Evolutionary conservation across 2,888 invertebrate species (phyloP), one percentile per base, ranked within the genome.

Genomic region (Rhingia rostrata): DNA sequence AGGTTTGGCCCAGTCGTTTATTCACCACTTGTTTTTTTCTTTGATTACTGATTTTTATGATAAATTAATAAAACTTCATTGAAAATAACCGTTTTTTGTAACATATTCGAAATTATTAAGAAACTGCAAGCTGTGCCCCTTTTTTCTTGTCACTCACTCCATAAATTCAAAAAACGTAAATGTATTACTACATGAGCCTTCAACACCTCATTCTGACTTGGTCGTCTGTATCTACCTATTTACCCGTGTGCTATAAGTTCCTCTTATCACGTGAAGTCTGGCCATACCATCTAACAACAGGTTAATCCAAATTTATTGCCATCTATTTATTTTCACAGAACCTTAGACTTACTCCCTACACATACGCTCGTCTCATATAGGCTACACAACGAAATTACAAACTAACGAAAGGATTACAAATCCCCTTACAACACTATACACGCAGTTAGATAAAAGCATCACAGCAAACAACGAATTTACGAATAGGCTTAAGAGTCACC

Each of bases 301-400:
- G 53, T 70, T 82, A 77, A 82, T 75, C 75, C 53, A 41, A 53
- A 82, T 82, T 82, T 82, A 82, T 82, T 66, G 70, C 47, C 35
- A 30, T 10, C 49, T 64, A 82, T 70, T 64, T 82, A 54, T 82
- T 82, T 66, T 69, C 69, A 69, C 51, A 63, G 72, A 53, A 73
- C 53, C 9, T 54, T 32, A 61, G 60, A 6, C 10, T 30, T n/a
- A 58, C 33, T 35, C 49, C 30, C n/a, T 41, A 2, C 45, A 30
- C 22, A 30, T 51, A 54, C 37, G 45, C 43, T 10, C 14, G 6
- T n/a, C 6, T 4, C 47, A 33, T 22, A n/a, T 14, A 47, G 47
- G 45, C 30, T 9, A 32, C 39, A 54, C 5, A 9, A 32, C 30
- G 73, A 80, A 61, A 72, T 69, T 56, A 61, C 61, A 69, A 64